Evolutionary conservation across 2,888 invertebrate species (phyloP), one percentile per base, ranked within the genome.

Genomic region (Stenodera caucasica): DNA sequence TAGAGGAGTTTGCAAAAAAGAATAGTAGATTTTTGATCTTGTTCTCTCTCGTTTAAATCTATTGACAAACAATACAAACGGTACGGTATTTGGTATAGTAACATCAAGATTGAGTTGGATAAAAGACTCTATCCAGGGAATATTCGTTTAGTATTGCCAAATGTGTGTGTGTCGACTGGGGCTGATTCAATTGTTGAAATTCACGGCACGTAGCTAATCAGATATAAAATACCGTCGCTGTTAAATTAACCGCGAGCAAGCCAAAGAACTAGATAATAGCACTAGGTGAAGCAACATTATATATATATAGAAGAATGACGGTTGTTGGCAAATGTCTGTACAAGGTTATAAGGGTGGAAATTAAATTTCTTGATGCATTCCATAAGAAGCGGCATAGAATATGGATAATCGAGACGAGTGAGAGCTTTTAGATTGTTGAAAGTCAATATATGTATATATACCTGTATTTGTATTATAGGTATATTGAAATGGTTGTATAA

Each of bases 221-320:
- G 66, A 68, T 68, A 69, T 67, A 70, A 70, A 70, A 71, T 69
- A 68, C 70, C 66, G 65, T 62, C 61, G 61, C 58, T 64, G 70
- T 70, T 69, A 67, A 70, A 70, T 71, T 70, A 69, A 70, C 67
- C 70, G 67, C 65, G 67, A 52, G 45, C 57, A 58, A 64, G 64
- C 62, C 66, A 67, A 68, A 70, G 69, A 70, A 71, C 63, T 68
- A 68, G 68, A 68, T 70, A 67, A 70, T 70, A 61, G 70, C 67
- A 45, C 37, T 21, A 18, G 21, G 4, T 21, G 21, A 21, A 57
- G 61, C 35, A 60, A 61, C 65, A 66, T 67, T 68, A 70, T n/a
- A n/a, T n/a, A n/a, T n/a, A n/a, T n/a, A n/a, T n/a, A n/a, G 52
- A 58, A 56, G 52, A 61, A 64, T 30, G 35, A 56, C 60, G 52